These are phyloP conservation scores for Steatornis caripensis DNA, from an alignment of 2,113 vertebrate species.

Conservation along the genomic window DNA sequence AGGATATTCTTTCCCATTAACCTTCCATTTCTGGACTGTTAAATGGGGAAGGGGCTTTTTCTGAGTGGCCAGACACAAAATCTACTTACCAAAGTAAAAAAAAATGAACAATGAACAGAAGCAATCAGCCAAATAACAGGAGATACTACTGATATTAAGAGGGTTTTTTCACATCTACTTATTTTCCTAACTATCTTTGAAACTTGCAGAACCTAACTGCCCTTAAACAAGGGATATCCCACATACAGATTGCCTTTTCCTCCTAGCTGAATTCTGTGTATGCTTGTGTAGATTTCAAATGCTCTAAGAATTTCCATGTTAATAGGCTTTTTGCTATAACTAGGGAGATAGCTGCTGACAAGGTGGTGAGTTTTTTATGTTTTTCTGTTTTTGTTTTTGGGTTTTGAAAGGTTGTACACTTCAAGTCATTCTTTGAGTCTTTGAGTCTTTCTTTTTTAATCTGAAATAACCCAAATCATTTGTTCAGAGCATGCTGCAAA, in stretches of 20 bases:
- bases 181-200: not conserved
- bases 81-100: not conserved
- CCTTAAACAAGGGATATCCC: not conserved
- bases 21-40: not conserved
- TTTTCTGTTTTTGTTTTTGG: not conserved
- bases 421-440: not conserved
- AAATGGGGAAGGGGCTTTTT: not conserved
- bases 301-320: not conserved
- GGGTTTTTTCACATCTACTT: not conserved
- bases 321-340: not conserved
- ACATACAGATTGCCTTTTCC: not conserved
- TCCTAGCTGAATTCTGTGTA: not conserved
- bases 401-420: not conserved
- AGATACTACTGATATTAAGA: not conserved
- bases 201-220: not conserved
- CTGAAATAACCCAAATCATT: not conserved
- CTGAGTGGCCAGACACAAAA: not conserved
- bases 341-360: not conserved
- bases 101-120: not conserved
- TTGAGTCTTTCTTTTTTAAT: not conserved
- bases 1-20: not conserved
- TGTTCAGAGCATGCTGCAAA: not conserved
- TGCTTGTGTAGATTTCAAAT: rapidly evolving
- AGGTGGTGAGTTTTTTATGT: not conserved
- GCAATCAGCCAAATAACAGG: not conserved